Evolutionary conservation across 2,888 invertebrate genomes (phyloP).

Genomic region (Trissonchulus latispiculum): DNA sequence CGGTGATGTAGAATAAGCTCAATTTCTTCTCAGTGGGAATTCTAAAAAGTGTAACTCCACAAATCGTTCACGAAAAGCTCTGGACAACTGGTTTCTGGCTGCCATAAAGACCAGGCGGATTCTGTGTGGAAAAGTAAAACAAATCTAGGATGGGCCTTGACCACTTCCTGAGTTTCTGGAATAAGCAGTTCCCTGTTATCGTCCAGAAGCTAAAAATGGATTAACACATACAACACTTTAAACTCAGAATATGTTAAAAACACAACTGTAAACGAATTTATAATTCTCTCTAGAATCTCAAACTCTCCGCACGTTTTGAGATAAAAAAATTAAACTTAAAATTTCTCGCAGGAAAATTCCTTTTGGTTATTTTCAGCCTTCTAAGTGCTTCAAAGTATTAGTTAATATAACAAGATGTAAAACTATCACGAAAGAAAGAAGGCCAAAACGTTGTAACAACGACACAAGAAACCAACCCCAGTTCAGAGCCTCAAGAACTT

Average conservation of each 20-base stretch:
- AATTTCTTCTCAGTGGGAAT: slow-evolving; percentile 72
- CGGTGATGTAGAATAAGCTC: slow-evolving; percentile 75
- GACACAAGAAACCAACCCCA: slow-evolving; percentile 52
- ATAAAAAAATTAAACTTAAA: no score
- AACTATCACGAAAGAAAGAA: background rate
- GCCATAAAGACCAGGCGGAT: slow-evolving; percentile 89
- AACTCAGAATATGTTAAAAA: no score
- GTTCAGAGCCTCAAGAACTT: slow-evolving; percentile 93
- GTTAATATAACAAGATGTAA: background rate
- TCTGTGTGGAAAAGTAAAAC: slow-evolving; percentile 98
- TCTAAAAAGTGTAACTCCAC: slow-evolving; percentile 93
- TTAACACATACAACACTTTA: no score
- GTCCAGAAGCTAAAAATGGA: slow-evolving; percentile 58
- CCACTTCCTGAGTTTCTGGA: slow-evolving; percentile 82
- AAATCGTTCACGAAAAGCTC: slow-evolving; percentile 94
- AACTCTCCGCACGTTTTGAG: no score
- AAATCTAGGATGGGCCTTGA: slow-evolving; percentile 85
- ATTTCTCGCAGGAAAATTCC: no score
- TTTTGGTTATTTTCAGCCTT: background rate
- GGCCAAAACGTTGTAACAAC: background rate
- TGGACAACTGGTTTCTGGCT: slow-evolving; percentile 80
- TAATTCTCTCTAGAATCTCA: no score
- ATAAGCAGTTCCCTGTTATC: slow-evolving; percentile 97
- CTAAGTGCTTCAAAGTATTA: background rate
- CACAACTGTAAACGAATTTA: no score